Evolutionary conservation across 2,113 vertebrate species (phyloP).

Genomic region (Solenodon paradoxus): DNA sequence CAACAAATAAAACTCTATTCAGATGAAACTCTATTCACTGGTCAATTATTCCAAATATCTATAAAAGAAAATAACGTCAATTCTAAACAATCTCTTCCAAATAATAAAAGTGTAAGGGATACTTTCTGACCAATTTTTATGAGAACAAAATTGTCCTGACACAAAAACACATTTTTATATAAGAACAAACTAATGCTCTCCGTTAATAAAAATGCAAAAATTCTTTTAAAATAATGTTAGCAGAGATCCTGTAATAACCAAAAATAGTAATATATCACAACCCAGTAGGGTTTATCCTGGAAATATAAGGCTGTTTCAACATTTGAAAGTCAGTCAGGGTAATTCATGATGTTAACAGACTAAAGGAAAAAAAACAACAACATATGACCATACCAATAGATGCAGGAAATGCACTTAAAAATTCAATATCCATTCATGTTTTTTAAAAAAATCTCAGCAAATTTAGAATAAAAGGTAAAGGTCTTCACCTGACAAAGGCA

Average conservation of each 20-base stretch:
- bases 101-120: neutral
- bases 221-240: too few relatives aligned
- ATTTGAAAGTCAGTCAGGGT: neutral
- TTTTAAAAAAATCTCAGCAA: neutral
- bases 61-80: neutral
- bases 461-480: neutral
- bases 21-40: neutral
- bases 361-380: neutral
- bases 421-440: neutral
- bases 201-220: too few relatives aligned
- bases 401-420: neutral
- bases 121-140: neutral
- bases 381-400: neutral
- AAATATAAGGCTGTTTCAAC: neutral
- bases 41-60: neutral
- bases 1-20: neutral
- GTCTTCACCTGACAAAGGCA: neutral
- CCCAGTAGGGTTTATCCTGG: neutral
- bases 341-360: neutral
- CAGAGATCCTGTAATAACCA: too few relatives aligned
- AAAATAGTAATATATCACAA: neutral
- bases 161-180: too few relatives aligned
- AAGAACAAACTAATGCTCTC: too few relatives aligned
- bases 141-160: neutral
- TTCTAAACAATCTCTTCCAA: neutral